Evolutionary conservation across 2,113 vertebrate species (phyloP).

Genomic region (Platichthys stellatus): DNA sequence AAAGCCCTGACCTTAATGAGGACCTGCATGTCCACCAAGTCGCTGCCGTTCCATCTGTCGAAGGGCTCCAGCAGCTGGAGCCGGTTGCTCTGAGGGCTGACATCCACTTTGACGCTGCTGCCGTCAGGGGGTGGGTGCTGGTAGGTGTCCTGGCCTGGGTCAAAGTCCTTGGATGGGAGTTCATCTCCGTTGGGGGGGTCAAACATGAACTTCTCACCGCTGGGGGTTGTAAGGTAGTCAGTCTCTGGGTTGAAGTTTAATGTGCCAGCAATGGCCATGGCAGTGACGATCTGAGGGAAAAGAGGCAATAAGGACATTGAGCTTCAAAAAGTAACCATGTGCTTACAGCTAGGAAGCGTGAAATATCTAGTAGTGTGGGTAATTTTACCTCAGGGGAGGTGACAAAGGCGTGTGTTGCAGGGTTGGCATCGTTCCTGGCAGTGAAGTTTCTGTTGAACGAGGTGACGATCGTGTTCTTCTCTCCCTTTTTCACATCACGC

Average conservation of each 20-base stretch:
- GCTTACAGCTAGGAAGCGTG: neutral
- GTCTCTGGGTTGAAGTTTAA: conserved; percentile 95
- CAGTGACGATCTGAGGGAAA: conserved; percentile 90
- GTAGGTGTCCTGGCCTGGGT: conserved; percentile 97
- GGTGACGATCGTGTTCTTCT: conserved; percentile 98
- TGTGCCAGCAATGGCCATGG: conserved; percentile 92
- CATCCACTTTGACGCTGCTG: conserved; percentile 82
- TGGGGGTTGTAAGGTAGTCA: conserved; percentile 89
- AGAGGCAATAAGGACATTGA: neutral
- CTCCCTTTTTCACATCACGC: conserved; percentile 95
- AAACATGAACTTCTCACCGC: conserved; percentile 94
- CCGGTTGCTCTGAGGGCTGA: conserved; percentile 93
- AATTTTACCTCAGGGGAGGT: conserved; percentile 91
- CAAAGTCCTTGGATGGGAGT: conserved; percentile 90
- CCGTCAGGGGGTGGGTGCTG: conserved; percentile 92
- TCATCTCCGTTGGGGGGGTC: conserved; percentile 91
- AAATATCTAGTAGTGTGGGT: rapidly evolving
- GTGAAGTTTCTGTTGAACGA: conserved; percentile 99
- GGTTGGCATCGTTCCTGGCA: conserved; percentile 95
- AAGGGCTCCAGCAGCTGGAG: conserved; percentile 96
- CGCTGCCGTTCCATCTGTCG: conserved; percentile 89
- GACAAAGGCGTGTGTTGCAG: conserved; percentile 93
- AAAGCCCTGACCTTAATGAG: conserved; percentile 90
- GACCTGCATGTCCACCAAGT: conserved; percentile 90
- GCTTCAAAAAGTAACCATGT: neutral